Evolutionary conservation across 2,113 vertebrate genomes (phyloP), one percentile per base, ranked within the genome.

Genomic region (Solea senegalensis): DNA sequence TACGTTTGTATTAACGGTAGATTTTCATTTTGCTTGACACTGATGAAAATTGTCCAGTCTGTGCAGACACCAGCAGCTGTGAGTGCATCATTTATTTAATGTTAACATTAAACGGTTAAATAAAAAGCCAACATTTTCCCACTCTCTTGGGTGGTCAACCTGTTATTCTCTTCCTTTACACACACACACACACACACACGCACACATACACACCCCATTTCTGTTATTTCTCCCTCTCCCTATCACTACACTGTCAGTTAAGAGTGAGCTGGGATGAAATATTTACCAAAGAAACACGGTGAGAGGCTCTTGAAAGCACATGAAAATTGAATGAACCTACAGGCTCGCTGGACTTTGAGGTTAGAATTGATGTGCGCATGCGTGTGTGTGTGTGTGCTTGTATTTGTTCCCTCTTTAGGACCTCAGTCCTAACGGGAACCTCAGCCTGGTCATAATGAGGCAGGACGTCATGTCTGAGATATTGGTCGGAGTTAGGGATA

Each of bases 321-420:
- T 91, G 7, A 78, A 78, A 76, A 34, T 69, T 80, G 83, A 43
- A 87, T 87, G 70, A 1, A 1, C 16, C 84, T 85, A 80, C 60
- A 78, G 75, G 41, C 63, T 69, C 52, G 51, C 64, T 56, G 59
- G 65, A 70, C 39, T 69, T 74, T 65, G 46, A 76, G 64, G 50
- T 12, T 12, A 27, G 44, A 13, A 39, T 56, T 34, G 28, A 41
- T 50, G 0, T 48, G 3, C 12, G 2, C 34, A 40, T 41, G 43
- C 41, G 26, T 45, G 56, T 59, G 68, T 43, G 51, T 45, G 52
- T 8, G 49, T 48, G 58, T 27, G 21, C 46, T 21, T 53, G 72
- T 28, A 55, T 56, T 15, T 69, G 5, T 59, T 51, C 28, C 34
- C 34, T 34, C 5, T 3, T 34, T 6, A 34, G 2, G 34, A 34